Conservation (phyloP, 2,888 invertebrate species). For the Monopis laevigella region DNA sequence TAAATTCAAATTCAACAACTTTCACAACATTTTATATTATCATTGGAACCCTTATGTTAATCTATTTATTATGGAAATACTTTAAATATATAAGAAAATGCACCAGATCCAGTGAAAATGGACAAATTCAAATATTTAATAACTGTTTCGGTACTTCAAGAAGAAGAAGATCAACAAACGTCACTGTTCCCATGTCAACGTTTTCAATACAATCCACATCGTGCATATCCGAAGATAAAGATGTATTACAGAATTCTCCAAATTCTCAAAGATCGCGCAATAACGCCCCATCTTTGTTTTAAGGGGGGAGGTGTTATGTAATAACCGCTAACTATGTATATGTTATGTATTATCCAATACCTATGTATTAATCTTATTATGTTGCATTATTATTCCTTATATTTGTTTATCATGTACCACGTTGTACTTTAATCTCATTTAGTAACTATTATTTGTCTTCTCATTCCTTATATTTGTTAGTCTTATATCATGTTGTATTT, state of each 20-base stretch:
- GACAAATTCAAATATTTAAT: neutral
- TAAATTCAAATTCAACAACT: neutral
- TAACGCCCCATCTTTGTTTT: conserved; percentile 1
- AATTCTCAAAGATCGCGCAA: neutral
- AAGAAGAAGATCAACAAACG: neutral
- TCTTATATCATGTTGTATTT: too few relatives aligned
- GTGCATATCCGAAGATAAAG: neutral
- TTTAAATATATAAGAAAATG: neutral
- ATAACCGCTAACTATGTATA: too few relatives aligned
- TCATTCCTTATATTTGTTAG: too few relatives aligned
- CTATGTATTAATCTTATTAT: too few relatives aligned
- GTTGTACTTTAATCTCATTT: too few relatives aligned
- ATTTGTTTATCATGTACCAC: too few relatives aligned
- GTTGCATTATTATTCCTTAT: too few relatives aligned
- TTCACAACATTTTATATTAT: neutral
- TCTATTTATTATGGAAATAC: neutral
- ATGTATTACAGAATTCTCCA: neutral
- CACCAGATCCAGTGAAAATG: neutral
- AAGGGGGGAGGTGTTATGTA: conserved; percentile 1
- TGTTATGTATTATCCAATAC: too few relatives aligned
- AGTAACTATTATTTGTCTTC: too few relatives aligned
- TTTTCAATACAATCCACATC: neutral
- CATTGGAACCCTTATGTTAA: neutral
- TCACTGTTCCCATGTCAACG: neutral
- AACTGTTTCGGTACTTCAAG: conserved; percentile 1